These are phyloP conservation scores for Patiria miniata DNA, from an alignment of 35 echinoderm and acorn worm species.

Conservation along the genomic window DNA sequence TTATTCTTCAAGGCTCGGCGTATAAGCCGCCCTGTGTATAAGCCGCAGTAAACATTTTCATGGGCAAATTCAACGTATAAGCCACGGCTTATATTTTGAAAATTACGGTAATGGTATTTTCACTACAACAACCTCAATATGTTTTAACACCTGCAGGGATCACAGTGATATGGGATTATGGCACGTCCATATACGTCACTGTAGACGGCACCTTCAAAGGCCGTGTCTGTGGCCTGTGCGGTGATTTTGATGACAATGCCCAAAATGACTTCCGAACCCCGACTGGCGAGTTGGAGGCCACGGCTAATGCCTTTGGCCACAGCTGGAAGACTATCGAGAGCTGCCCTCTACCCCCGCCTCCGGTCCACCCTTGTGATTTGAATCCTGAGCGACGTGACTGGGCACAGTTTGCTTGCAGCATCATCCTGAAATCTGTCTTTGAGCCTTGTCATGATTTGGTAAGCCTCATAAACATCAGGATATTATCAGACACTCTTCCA, in stretches of 20 bases:
- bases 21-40: too few relatives aligned
- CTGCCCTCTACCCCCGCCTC: constrained; percentile 14
- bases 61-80: too few relatives aligned
- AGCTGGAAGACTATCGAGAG: constrained; percentile 39
- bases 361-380: constrained; percentile 24
- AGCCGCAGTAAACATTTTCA: too few relatives aligned
- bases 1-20: too few relatives aligned
- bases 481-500: background rate
- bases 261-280: constrained; percentile 70
- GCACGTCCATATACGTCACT: constrained; percentile 60
- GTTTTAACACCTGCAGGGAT: background rate
- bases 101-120: background rate
- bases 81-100: background rate
- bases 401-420: constrained; percentile 45
- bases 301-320: constrained; percentile 56
- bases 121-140: background rate
- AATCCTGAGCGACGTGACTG: constrained; percentile 47
- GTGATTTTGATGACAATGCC: constrained; percentile 71
- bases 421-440: constrained; percentile 55
- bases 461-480: background rate
- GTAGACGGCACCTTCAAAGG: constrained; percentile 41
- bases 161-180: constrained; percentile 62
- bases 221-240: constrained; percentile 92
- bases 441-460: constrained; percentile 53
- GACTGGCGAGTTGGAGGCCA: constrained; percentile 54